Percentiles rank a stretch among this genome's conserved stretches.
These are phyloP conservation scores for Strigamia transsilvanica DNA, from an alignment of 2,888 invertebrate species.

Conservation along the genomic window DNA sequence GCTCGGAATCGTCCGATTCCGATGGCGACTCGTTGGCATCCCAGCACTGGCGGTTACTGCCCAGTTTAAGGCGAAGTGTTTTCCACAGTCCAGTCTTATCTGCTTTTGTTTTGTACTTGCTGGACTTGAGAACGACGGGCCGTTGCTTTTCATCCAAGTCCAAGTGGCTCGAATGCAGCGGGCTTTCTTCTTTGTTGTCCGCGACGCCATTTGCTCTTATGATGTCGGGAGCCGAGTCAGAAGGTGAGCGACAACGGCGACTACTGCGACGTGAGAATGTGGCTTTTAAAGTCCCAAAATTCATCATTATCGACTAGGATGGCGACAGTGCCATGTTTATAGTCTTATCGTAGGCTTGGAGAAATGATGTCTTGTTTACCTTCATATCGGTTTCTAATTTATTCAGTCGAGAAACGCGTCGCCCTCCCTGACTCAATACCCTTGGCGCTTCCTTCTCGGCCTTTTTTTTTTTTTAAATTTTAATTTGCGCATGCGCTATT, in stretches of 20 bases:
- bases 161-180: neutral
- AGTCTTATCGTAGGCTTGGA: neutral
- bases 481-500: neutral
- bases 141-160: neutral
- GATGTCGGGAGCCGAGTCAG: neutral
- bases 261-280: slow-evolving; percentile 22
- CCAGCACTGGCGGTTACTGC: slow-evolving; percentile 36
- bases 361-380: neutral
- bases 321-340: neutral
- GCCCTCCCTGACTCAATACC: neutral
- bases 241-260: neutral
- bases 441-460: slow-evolving; percentile 6
- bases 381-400: slow-evolving; percentile 22
- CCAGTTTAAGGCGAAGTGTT: slow-evolving; percentile 48
- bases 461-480: neutral
- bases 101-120: slow-evolving; percentile 40
- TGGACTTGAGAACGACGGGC: neutral
- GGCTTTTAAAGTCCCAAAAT: slow-evolving; percentile 48
- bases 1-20: slow-evolving; percentile 54
- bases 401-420: neutral
- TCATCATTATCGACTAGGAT: slow-evolving; percentile 27
- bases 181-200: slow-evolving; percentile 15
- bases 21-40: slow-evolving; percentile 54
- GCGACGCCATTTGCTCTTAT: slow-evolving; percentile 52
- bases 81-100: slow-evolving; percentile 49